Evolutionary conservation across 2,113 vertebrate genomes (phyloP).

Genomic region (Fregetta grallaria): DNA sequence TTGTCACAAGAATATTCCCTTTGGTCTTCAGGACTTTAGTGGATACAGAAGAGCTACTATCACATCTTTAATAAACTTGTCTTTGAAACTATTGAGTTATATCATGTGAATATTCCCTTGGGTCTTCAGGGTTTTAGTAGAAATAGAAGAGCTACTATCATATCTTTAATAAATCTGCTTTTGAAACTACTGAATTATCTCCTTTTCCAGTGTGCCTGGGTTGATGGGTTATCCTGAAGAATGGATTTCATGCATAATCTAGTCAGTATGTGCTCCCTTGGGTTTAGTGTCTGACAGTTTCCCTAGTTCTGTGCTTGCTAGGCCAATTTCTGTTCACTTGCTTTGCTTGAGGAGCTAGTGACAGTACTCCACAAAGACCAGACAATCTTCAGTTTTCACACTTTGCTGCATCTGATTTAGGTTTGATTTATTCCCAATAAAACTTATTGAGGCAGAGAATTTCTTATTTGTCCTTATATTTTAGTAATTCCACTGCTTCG

Average conservation of each 20-base stretch:
- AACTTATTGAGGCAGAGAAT: background rate
- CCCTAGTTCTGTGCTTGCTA: background rate
- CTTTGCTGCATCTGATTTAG: background rate
- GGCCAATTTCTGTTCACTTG: background rate
- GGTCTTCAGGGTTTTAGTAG: background rate
- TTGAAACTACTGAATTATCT: slow-evolving; percentile 2
- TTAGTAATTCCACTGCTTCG: background rate
- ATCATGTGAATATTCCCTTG: background rate
- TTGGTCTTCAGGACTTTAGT: background rate
- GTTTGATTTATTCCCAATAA: background rate
- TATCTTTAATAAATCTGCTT: background rate
- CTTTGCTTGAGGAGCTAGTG: background rate
- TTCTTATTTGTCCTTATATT: background rate
- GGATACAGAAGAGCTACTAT: background rate
- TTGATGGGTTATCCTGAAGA: background rate
- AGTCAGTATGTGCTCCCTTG: background rate
- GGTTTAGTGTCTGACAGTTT: background rate
- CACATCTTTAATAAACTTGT: slow-evolving; percentile 37
- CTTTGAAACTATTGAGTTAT: slow-evolving; percentile 10
- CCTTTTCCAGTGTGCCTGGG: background rate
- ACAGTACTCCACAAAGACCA: background rate
- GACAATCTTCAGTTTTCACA: background rate
- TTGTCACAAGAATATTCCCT: background rate
- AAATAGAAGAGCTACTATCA: background rate
- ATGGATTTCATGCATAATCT: background rate